Evolutionary conservation across 2,113 vertebrate species (phyloP).

Genomic region (Boleophthalmus pectinirostris): DNA sequence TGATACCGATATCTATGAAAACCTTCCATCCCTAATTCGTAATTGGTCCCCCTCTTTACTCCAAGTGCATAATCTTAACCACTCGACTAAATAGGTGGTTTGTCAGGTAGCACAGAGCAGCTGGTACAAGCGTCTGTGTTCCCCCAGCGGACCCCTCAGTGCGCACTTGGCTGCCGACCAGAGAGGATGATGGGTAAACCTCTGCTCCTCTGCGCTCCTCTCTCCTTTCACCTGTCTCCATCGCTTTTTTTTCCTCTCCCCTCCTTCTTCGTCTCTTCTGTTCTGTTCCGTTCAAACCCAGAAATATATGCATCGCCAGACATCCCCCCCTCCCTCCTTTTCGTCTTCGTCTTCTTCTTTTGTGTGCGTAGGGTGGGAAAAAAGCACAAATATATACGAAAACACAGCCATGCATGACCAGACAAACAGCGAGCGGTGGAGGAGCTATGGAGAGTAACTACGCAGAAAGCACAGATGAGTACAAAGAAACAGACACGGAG

Average conservation of each 20-base stretch:
- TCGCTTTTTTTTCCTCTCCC: not conserved
- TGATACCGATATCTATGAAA: no score
- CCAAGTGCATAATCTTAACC: constrained; percentile 3
- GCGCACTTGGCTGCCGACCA: constrained; percentile 89
- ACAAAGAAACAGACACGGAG: constrained; percentile 25
- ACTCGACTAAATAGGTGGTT: constrained; percentile 21
- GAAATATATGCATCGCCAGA: constrained; percentile 5
- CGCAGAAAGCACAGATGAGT: constrained; percentile 47
- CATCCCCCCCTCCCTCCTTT: constrained; percentile 19
- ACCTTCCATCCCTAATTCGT: not conserved
- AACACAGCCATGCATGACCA: constrained; percentile 47
- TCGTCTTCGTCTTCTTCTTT: constrained; percentile 26
- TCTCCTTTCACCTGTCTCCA: constrained; percentile 10
- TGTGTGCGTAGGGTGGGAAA: constrained; percentile 43
- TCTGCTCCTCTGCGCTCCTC: constrained; percentile 1
- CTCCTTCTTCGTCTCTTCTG: not conserved
- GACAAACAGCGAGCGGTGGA: constrained; percentile 50
- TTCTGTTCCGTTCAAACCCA: constrained; percentile 1
- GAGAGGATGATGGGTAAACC: constrained; percentile 55
- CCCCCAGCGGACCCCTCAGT: constrained; percentile 86
- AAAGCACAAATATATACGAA: constrained; percentile 23
- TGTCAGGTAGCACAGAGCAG: constrained; percentile 85
- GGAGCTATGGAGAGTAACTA: constrained; percentile 57
- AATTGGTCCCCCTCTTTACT: not conserved
- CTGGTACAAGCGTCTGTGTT: constrained; percentile 87